These are phyloP conservation scores for Campaea margaritaria DNA, from an alignment of 2,888 invertebrate genomes.

Conservation along the genomic window DNA sequence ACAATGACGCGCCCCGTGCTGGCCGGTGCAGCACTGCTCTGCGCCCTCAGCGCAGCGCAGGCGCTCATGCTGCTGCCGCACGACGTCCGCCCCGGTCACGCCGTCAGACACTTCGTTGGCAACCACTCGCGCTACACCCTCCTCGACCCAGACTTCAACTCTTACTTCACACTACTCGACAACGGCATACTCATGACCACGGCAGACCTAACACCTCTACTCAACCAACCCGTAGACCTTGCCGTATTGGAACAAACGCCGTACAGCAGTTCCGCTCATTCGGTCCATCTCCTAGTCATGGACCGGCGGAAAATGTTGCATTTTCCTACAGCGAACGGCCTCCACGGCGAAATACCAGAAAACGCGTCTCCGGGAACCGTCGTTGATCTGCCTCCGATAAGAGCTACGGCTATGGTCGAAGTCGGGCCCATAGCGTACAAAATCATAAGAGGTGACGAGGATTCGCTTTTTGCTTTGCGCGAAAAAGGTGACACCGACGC, in stretches of 20 bases:
- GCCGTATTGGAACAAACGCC: conserved; percentile 93
- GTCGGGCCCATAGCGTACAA: conserved; percentile 90
- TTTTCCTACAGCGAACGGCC: conserved; percentile 87
- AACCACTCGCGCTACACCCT: conserved; percentile 83
- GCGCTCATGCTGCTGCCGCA: conserved; percentile 91
- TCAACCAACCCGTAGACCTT: conserved; percentile 92
- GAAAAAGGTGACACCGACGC: conserved; percentile 80
- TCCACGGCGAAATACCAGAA: conserved; percentile 90
- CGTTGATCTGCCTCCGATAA: conserved; percentile 89
- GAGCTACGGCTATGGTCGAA: conserved; percentile 88
- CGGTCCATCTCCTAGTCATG: conserved; percentile 92
- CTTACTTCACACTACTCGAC: conserved; percentile 94
- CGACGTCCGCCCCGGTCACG: conserved; percentile 95
- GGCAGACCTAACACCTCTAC: conserved; percentile 91
- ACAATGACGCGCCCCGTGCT: conserved; percentile 72
- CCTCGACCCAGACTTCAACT: conserved; percentile 92
- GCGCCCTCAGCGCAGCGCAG: conserved; percentile 66
- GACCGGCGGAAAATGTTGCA: conserved; percentile 93
- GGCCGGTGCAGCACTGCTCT: conserved; percentile 74
- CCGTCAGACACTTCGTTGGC: conserved; percentile 91
- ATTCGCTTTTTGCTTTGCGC: conserved; percentile 90
- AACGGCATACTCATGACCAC: conserved; percentile 97
- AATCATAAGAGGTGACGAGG: conserved; percentile 91
- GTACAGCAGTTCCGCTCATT: conserved; percentile 92
- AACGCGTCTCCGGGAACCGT: conserved; percentile 90